A percentile compares a stretch with the other conserved stretches of the same genome.
These are phyloP conservation scores for Chrysodeixis includens DNA, from an alignment of 2,888 invertebrate genomes.

Conservation along the genomic window DNA sequence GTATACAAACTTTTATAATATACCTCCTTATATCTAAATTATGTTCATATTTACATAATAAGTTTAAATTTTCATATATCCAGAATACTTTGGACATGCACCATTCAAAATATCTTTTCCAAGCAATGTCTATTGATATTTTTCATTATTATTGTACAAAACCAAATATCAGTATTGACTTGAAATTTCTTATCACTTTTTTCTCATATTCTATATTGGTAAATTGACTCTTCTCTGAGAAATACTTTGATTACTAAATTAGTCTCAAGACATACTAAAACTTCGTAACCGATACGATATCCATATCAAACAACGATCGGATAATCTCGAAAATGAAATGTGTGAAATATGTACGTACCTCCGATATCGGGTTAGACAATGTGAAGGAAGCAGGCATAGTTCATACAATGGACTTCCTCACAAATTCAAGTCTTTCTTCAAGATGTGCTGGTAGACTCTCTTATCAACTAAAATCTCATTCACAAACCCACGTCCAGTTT, in stretches of 20 bases:
- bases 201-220: not conserved
- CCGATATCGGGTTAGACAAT: too few relatives aligned
- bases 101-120: not conserved
- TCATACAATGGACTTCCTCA: too few relatives aligned
- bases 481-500: slow-evolving; percentile 4
- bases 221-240: not conserved
- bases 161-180: not conserved
- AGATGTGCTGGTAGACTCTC: too few relatives aligned
- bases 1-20: not conserved
- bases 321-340: too few relatives aligned
- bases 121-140: not conserved
- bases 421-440: too few relatives aligned
- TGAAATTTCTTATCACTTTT: not conserved
- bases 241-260: not conserved
- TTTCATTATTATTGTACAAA: not conserved
- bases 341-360: too few relatives aligned
- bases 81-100: not conserved
- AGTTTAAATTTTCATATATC: not conserved
- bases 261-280: not conserved
- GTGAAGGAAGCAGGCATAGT: too few relatives aligned
- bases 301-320: too few relatives aligned
- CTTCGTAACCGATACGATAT: too few relatives aligned
- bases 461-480: slow-evolving; percentile 2
- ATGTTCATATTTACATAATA: slow-evolving; percentile 4
- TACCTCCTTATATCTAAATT: not conserved